Evolutionary conservation across 2,888 invertebrate species (phyloP).

Genomic region (Petrolisthes cinctipes): DNA sequence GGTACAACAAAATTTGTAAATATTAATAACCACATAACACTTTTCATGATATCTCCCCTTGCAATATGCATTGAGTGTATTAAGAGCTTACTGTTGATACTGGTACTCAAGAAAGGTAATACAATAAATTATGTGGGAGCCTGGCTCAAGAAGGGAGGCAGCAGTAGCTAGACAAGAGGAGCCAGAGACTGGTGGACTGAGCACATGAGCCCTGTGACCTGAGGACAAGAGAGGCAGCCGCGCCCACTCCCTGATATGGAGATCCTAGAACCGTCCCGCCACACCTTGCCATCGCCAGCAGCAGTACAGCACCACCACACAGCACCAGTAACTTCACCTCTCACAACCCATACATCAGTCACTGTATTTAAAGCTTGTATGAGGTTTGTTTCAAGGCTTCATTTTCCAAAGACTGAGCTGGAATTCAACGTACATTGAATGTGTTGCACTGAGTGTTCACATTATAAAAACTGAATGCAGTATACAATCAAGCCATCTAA

Average conservation of each 20-base stretch:
- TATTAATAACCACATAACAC: not conserved
- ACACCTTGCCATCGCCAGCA: constrained; percentile 37
- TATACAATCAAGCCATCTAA: constrained; percentile 39
- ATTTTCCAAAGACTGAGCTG: constrained; percentile 56
- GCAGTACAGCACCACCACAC: constrained; percentile 42
- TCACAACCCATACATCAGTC: constrained; percentile 51
- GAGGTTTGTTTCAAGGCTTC: constrained; percentile 45
- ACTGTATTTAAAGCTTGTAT: constrained; percentile 57
- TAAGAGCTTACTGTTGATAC: not conserved
- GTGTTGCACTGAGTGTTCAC: constrained; percentile 46
- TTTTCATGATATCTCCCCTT: not conserved
- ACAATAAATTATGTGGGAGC: not conserved
- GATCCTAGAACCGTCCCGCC: constrained; percentile 61
- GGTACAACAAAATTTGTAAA: constrained; percentile 8
- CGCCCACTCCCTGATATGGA: constrained; percentile 63
- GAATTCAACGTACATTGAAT: constrained; percentile 42
- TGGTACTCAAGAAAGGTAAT: constrained; percentile 2
- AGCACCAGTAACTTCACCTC: constrained; percentile 49
- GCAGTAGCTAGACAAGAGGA: constrained; percentile 36
- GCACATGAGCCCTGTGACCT: constrained; percentile 64
- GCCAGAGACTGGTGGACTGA: constrained; percentile 61
- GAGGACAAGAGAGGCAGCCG: constrained; percentile 60
- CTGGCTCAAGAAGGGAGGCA: not conserved
- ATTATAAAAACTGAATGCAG: constrained; percentile 56
- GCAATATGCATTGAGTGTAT: not conserved